Evolutionary conservation across 2,113 vertebrate genomes (phyloP), one percentile per base, ranked within the genome.

Genomic region (Albula glossodonta): DNA sequence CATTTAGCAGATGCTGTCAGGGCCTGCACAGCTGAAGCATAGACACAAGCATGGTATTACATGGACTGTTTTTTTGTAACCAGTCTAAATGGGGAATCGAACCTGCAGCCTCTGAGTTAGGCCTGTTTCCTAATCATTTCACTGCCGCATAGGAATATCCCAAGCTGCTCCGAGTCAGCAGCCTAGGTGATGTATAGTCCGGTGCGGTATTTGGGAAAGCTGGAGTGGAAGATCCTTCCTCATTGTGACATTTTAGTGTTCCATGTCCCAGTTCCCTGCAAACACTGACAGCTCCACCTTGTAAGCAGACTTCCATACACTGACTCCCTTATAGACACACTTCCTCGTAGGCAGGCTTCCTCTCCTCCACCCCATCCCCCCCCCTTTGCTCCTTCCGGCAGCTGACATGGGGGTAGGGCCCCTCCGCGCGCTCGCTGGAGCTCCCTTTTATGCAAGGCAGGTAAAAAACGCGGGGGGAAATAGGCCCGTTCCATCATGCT

Each of bases 401-500:
- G 92, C 89, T 93, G 93, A 96, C 91, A 92, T 86, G 83, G 92
- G 84, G 92, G 92, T 94, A 95, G 93, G 94, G 94, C 91, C 83
- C 88, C 63, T 15, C 31, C 87, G 88, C 82, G 90, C 84, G 90
- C 87, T 91, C 91, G 81, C 90, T 86, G 92, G 90, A 56, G 89
- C 92, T 92, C 95, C 93, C 92, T 93, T 96, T 96, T 96, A 96
- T 97, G 97, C 96, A 96, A 97, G 96, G 95, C 90, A 96, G 96
- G 96, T 96, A 94, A 96, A 95, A 97, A 93, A 93, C 96, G 96
- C 96, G 96, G 17, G 70, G 70, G 12, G 63, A 97, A 97, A 98
- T 98, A 97, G 97, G 97, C 94, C 95, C 95, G 94, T 97, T 98
- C 97, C 95, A 97, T 99, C 97, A 97, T 96, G 95, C 95, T 88